phyloP scores from a whole-genome alignment of 1,140 invertebrate genomes.

The Varroa destructor region DNA sequence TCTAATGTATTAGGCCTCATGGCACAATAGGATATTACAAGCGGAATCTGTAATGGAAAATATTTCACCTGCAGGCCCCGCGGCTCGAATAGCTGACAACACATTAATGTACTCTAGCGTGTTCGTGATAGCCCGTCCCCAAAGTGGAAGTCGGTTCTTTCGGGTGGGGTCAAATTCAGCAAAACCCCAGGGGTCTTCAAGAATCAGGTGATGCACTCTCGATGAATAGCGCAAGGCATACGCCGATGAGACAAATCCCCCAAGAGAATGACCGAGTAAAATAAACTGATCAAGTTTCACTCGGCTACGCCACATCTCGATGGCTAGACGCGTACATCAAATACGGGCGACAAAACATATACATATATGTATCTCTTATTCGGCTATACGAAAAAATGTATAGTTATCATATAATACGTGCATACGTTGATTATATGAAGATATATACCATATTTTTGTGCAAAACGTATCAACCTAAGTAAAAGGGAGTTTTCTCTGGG shows the following conservation, averaged over 20 bases:
- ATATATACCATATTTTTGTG: no score
- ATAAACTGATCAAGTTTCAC: slow-evolving; percentile 78
- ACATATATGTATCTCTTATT: no score
- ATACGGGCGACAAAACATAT: no score
- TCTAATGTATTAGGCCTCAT: no score
- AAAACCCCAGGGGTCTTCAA: slow-evolving; percentile 98
- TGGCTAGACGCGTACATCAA: slow-evolving; percentile 40
- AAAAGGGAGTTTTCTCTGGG: no score
- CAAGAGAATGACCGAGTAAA: slow-evolving; percentile 83
- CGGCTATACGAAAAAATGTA: no score
- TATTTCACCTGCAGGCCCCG: slow-evolving; percentile 59
- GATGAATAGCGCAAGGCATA: slow-evolving; percentile 73
- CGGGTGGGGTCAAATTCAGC: slow-evolving; percentile 53
- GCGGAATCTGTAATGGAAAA: not conserved
- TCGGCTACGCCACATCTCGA: slow-evolving; percentile 84
- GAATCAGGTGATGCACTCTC: slow-evolving; percentile 70
- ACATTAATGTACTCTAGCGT: slow-evolving; percentile 77
- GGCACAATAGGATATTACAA: no score
- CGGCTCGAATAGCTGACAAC: slow-evolving; percentile 66
- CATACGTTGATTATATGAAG: no score
- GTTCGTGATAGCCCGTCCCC: slow-evolving; percentile 56
- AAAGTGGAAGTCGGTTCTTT: slow-evolving; percentile 52
- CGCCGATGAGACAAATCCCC: slow-evolving; percentile 80
- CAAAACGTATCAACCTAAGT: no score
- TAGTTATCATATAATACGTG: no score